Conservation (phyloP, 2,888 invertebrate genomes). For the Timema cristinae region DNA sequence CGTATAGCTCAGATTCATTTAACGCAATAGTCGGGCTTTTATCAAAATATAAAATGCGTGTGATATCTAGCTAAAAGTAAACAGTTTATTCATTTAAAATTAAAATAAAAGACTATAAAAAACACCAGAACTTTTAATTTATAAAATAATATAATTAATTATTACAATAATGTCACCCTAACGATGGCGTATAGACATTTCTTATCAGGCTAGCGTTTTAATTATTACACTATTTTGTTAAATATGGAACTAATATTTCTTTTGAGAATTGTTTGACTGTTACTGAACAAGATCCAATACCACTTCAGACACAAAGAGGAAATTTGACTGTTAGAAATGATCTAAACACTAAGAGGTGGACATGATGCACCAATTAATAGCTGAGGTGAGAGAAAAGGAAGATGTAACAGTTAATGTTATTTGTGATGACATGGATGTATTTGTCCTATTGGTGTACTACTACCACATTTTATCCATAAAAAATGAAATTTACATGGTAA, state of each 20-base stretch:
- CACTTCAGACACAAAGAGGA: background rate
- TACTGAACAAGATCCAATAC: background rate
- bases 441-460: slow-evolving; percentile 2
- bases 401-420: background rate
- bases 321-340: background rate
- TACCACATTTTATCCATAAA: background rate
- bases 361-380: background rate
- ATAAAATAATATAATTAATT: too few species aligned
- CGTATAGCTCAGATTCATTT: too few species aligned
- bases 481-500: background rate
- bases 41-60: too few species aligned
- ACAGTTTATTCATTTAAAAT: too few species aligned
- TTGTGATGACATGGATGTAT: slow-evolving; percentile 1
- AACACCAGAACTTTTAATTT: too few species aligned
- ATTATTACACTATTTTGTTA: background rate
- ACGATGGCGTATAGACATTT: too few species aligned
- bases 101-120: too few species aligned
- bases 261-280: background rate
- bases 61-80: too few species aligned
- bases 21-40: too few species aligned
- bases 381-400: background rate
- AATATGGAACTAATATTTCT: background rate
- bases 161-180: too few species aligned
- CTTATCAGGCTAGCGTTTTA: too few species aligned
- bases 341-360: background rate